A percentile compares a stretch with the other conserved stretches of the same genome.
These are phyloP conservation scores for Dicycla oo DNA, from an alignment of 2,888 invertebrate genomes.

Conservation along the genomic window DNA sequence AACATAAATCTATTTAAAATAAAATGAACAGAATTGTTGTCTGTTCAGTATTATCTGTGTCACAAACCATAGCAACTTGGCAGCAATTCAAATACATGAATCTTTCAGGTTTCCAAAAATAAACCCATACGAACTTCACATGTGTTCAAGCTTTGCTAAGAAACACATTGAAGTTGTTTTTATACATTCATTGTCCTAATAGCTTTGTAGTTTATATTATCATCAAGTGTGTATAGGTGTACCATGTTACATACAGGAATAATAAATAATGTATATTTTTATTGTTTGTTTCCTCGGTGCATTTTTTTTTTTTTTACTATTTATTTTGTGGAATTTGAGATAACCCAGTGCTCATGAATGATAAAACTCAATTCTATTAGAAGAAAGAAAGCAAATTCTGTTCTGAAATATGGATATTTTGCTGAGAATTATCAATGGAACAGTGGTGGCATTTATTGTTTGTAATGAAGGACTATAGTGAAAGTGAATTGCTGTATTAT, in stretches of 20 bases:
- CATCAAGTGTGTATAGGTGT: neutral
- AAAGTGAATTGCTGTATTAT: constrained; percentile 22
- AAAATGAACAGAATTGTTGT: constrained; percentile 49
- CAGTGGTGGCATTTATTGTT: constrained; percentile 11
- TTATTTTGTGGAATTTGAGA: neutral
- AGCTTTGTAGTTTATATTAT: neutral
- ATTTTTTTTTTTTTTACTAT: neutral
- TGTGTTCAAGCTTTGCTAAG: constrained; percentile 77
- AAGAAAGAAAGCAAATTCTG: neutral
- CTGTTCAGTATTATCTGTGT: constrained; percentile 58
- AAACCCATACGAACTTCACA: constrained; percentile 72
- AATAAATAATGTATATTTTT: constrained; percentile 1
- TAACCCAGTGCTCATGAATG: neutral
- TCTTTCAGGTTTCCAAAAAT: constrained; percentile 83
- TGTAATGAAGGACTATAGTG: constrained; percentile 9
- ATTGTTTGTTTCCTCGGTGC: neutral
- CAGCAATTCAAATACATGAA: constrained; percentile 81
- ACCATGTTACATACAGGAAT: neutral
- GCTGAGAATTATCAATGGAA: neutral
- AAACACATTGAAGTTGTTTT: constrained; percentile 66
- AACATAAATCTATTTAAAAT: constrained; percentile 38
- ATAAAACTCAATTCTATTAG: neutral
- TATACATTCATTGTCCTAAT: constrained; percentile 12
- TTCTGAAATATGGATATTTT: neutral
- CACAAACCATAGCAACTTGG: constrained; percentile 75